A percentile compares a stretch with the other conserved stretches of the same genome.
phyloP scores from a whole-genome alignment of 2,113 vertebrate genomes.

The Lepus americanus region DNA sequence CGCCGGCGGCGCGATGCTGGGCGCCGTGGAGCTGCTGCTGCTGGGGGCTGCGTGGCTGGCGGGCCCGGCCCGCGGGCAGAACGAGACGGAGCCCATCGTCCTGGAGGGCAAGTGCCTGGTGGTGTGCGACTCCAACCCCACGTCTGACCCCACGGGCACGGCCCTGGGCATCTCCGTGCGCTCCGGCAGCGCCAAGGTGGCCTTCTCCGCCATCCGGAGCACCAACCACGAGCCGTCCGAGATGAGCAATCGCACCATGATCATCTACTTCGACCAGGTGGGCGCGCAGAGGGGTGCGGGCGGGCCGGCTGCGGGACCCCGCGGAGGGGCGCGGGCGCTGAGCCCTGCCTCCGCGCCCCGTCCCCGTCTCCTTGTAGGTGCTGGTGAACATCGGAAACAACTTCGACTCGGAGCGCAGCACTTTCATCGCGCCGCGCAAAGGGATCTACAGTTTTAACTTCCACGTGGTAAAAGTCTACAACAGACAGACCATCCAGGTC shows the following conservation, averaged over 20 bases:
- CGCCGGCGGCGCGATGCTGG: conserved; percentile 81
- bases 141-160: conserved; percentile 95
- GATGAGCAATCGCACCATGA: conserved; percentile 99
- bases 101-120: conserved; percentile 98
- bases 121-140: conserved; percentile 97
- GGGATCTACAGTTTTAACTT: conserved; percentile 99
- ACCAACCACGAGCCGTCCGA: conserved; percentile 99
- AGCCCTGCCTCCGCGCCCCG: conserved; percentile 2
- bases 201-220: conserved; percentile 97
- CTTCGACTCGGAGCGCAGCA: conserved; percentile 97
- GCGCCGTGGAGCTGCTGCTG: conserved; percentile 86
- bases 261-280: conserved; percentile 98
- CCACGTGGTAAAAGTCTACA: conserved; percentile 99
- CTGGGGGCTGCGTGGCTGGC: conserved; percentile 91
- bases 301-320: not conserved
- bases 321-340: not conserved
- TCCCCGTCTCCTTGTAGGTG: conserved; percentile 88
- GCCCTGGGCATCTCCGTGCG: conserved; percentile 97
- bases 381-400: conserved; percentile 96
- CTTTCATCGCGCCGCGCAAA: conserved; percentile 97
- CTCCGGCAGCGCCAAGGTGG: conserved; percentile 96
- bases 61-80: conserved; percentile 91
- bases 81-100: conserved; percentile 97
- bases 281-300: not conserved
- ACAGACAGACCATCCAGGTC: conserved; percentile 99